Evolutionary conservation across 2,113 vertebrate genomes (phyloP).

Genomic region (Rhinogobius similis): DNA sequence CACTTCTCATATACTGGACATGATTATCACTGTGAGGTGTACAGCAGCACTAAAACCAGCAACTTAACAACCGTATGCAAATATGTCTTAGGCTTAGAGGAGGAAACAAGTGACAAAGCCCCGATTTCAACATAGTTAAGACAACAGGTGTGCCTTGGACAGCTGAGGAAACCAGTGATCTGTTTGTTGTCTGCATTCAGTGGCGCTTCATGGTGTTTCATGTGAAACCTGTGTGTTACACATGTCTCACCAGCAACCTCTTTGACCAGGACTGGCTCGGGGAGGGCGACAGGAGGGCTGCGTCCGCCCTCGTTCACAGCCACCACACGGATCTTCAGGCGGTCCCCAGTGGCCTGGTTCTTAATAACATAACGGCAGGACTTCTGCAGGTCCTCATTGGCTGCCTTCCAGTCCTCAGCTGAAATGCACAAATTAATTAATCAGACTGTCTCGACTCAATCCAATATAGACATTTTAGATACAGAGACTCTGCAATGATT

Average conservation of each 20-base stretch:
- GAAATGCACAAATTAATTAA: background rate
- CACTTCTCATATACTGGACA: constrained; percentile 19
- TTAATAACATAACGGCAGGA: constrained; percentile 84
- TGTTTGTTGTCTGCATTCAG: constrained; percentile 27
- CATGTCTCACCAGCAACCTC: constrained; percentile 83
- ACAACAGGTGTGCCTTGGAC: constrained; percentile 15
- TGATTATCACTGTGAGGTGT: constrained; percentile 37
- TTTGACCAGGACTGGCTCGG: constrained; percentile 83
- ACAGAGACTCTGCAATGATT: background rate
- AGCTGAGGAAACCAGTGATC: constrained; percentile 42
- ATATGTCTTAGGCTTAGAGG: constrained; percentile 7
- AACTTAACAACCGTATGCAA: constrained; percentile 12
- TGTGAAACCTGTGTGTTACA: background rate
- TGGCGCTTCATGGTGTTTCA: too few relatives aligned
- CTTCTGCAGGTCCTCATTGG: constrained; percentile 82
- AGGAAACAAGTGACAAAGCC: constrained; percentile 17
- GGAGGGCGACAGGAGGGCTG: constrained; percentile 76
- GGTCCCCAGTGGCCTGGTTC: constrained; percentile 82
- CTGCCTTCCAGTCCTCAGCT: constrained; percentile 89
- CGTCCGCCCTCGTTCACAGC: constrained; percentile 79
- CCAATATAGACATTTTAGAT: background rate
- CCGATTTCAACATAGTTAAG: background rate
- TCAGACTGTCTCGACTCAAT: background rate
- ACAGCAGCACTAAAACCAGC: constrained; percentile 12
- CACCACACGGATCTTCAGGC: constrained; percentile 83